Base-by-base conservation (phyloP, 2,888 invertebrate species). In the Ectemnius lituratus region DNA sequence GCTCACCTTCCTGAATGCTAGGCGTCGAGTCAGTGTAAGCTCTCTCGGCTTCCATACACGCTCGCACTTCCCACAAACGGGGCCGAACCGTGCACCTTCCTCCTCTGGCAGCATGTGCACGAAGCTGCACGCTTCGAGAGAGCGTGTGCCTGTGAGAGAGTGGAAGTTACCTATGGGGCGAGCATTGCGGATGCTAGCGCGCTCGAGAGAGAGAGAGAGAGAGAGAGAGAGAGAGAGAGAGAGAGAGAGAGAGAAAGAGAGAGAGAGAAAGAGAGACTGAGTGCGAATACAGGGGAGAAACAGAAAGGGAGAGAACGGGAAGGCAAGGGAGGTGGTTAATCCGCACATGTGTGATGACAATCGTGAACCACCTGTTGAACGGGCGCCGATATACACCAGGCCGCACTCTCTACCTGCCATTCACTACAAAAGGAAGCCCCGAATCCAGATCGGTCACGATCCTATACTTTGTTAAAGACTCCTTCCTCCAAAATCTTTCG, bases 311-410 rank as follows among this genome's bases (percentile, higher is more conserved):
- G 70, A 75, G 74, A 69, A 65, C 73, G 47, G 58, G 60, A 63
- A 13, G 52, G 52, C 52, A 16, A 14, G 52, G 52, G 52, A 62
- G 78, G 73, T 73, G 82, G 80, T 85, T 86, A 86, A 87, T 86
- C 85, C 83, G 80, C 81, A 85, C 84, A 85, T 85, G 85, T 86
- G 84, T 76, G 81, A 86, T 85, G 85, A 85, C 85, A 87, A 86
- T 85, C 86, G 84, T 79, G 78, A 86, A 81, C 84, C 87, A 87
- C 86, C 85, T 87, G 86, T 87, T 86, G 86, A 85, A 84, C 81
- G 68, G 37, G 64, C 76, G 47, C 78, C 83, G 81, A 83, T 83
- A 37, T 37, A 83, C 63, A 78, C 70, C 73, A 70, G 72, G 62
- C 11, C 73, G 65, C 74, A 47, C 56, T 71, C 62, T 68, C 70